Evolutionary conservation across 64 coral and sea anemone species (phyloP).

Genomic region (Acropora yongei): DNA sequence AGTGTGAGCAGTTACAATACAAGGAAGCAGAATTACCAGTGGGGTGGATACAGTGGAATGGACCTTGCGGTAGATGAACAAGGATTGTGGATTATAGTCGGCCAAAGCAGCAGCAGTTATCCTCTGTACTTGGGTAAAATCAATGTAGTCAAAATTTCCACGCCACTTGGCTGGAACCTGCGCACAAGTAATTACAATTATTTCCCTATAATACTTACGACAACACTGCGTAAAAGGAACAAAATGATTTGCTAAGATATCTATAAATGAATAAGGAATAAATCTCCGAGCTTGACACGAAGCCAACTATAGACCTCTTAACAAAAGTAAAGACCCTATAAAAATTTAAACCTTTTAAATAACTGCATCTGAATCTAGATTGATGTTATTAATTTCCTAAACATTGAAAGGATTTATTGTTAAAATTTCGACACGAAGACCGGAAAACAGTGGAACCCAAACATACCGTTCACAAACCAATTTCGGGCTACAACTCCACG

Average conservation of each 20-base stretch:
- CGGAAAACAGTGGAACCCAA: constrained; percentile 56
- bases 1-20: not conserved
- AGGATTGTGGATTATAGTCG: not conserved
- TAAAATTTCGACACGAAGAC: constrained; percentile 51
- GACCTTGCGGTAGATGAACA: constrained; percentile 22
- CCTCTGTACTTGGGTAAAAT: constrained; percentile 3
- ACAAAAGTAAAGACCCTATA: too few species aligned
- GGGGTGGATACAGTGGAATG: constrained; percentile 40
- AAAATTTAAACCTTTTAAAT: too few species aligned
- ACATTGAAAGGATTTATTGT: too few species aligned
- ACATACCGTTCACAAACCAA: constrained; percentile 54
- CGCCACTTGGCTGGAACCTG: not conserved
- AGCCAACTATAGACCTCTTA: too few species aligned
- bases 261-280: too few species aligned
- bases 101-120: not conserved
- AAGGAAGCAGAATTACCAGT: constrained; percentile 18
- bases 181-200: not conserved
- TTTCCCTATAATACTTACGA: not conserved
- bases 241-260: too few species aligned
- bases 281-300: too few species aligned
- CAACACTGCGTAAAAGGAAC: too few species aligned
- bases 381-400: too few species aligned
- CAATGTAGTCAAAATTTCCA: constrained; percentile 2
- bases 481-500: constrained; percentile 34
- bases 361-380: too few species aligned